Conservation (phyloP, 2,113 vertebrate genomes). For the Stigmatopora nigra region DNA sequence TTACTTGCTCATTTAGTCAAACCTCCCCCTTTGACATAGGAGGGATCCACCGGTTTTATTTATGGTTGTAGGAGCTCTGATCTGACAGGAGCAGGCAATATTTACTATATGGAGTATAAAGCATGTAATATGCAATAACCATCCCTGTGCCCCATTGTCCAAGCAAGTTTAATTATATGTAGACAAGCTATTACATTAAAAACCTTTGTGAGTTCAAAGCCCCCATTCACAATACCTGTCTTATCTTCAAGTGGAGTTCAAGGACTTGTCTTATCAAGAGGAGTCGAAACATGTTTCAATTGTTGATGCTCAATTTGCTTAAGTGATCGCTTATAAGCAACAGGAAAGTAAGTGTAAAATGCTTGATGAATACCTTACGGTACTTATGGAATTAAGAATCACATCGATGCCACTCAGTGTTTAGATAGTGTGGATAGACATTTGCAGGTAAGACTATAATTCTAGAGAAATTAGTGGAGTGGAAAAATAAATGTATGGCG, state of each 20-base stretch:
- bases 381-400: constrained; percentile 43
- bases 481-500: too few relatives aligned
- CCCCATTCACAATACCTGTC: constrained; percentile 17
- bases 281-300: constrained; percentile 34
- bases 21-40: constrained; percentile 3
- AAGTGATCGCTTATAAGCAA: constrained; percentile 29
- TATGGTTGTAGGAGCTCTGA: constrained; percentile 15
- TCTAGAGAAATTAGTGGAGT: too few relatives aligned
- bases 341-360: constrained; percentile 22
- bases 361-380: constrained; percentile 26
- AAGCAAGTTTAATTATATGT: background rate
- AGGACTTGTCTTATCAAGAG: constrained; percentile 48
- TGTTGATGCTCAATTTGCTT: constrained; percentile 33
- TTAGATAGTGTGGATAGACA: background rate
- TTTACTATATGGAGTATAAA: constrained; percentile 19
- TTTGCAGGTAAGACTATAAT: background rate
- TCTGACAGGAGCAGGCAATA: background rate
- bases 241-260: constrained; percentile 45
- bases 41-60: constrained; percentile 25
- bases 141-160: background rate
- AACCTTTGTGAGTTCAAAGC: constrained; percentile 19
- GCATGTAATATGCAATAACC: background rate
- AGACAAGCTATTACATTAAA: constrained; percentile 16
- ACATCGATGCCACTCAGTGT: constrained; percentile 15
- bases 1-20: constrained; percentile 50